phyloP scores from a whole-genome alignment of 2,888 invertebrate genomes.

The Creontiades dilutus region DNA sequence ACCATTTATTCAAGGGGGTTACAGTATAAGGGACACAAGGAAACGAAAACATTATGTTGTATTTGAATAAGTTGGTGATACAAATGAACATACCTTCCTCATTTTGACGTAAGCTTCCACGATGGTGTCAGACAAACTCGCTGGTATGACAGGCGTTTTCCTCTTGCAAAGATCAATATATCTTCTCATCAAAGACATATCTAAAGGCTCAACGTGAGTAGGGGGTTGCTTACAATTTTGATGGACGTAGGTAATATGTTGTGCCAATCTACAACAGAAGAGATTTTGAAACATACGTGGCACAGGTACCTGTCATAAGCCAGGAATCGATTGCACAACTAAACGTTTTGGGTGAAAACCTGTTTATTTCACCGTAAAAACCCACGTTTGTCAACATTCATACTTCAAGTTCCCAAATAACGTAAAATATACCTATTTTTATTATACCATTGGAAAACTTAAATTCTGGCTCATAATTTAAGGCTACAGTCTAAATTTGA shows the following conservation, averaged over 20 bases:
- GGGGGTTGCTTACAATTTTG: slow-evolving; percentile 94
- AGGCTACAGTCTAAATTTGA: too few relatives aligned
- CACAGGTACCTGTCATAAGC: too few relatives aligned
- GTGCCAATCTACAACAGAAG: slow-evolving; percentile 84
- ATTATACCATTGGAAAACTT: too few relatives aligned
- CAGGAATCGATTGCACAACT: too few relatives aligned
- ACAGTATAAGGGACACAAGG: background rate
- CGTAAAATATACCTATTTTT: too few relatives aligned
- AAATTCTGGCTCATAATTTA: too few relatives aligned
- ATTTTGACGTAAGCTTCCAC: slow-evolving; percentile 80
- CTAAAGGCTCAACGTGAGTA: slow-evolving; percentile 84
- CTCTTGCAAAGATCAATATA: slow-evolving; percentile 95
- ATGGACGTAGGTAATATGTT: slow-evolving; percentile 99
- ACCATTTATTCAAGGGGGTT: too few relatives aligned
- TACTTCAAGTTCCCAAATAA: too few relatives aligned
- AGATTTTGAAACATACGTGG: too few relatives aligned
- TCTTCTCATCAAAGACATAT: slow-evolving; percentile 95
- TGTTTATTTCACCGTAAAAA: too few relatives aligned
- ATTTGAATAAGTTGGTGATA: background rate
- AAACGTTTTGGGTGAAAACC: too few relatives aligned
- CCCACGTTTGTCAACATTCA: too few relatives aligned
- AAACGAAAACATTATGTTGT: background rate
- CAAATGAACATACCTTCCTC: slow-evolving; percentile 73
- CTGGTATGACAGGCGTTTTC: slow-evolving; percentile 92
- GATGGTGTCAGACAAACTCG: slow-evolving; percentile 91